A percentile compares a stretch with the other conserved stretches of the same genome.
phyloP scores from a whole-genome alignment of 2,113 vertebrate genomes.

The Plecturocebus donacophilus region DNA sequence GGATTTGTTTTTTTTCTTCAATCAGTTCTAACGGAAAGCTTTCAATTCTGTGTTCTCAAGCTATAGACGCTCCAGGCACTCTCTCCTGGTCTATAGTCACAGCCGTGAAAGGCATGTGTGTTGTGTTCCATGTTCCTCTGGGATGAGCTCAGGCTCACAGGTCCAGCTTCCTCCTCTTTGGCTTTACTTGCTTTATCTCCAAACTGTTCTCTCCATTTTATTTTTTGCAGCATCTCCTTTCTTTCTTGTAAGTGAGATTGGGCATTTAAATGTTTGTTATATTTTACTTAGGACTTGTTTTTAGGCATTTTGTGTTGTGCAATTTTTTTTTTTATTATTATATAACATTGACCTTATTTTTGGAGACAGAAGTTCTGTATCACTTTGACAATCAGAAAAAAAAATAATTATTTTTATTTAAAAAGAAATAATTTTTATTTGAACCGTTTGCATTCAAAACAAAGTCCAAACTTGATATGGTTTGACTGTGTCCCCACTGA shows the following conservation, averaged over 20 bases:
- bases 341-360: not conserved
- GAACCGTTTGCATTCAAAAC: not conserved
- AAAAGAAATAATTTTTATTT: not conserved
- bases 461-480: not conserved
- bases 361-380: not conserved
- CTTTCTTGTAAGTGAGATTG: not conserved
- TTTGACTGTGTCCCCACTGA: too few species aligned
- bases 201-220: not conserved
- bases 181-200: not conserved
- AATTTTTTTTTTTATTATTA: not conserved
- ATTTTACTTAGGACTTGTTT: not conserved
- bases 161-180: not conserved
- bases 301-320: not conserved
- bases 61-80: not conserved
- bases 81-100: not conserved
- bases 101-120: accelerated
- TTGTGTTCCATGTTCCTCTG: not conserved
- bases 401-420: not conserved
- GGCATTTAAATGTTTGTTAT: not conserved
- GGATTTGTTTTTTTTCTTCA: not conserved
- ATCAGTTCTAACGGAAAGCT: not conserved
- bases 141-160: not conserved
- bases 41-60: not conserved
- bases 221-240: not conserved
- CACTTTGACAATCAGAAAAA: not conserved